These are phyloP conservation scores for Megalops cyprinoides DNA, from an alignment of 2,797 vertebrate genomes.

Conservation along the genomic window DNA sequence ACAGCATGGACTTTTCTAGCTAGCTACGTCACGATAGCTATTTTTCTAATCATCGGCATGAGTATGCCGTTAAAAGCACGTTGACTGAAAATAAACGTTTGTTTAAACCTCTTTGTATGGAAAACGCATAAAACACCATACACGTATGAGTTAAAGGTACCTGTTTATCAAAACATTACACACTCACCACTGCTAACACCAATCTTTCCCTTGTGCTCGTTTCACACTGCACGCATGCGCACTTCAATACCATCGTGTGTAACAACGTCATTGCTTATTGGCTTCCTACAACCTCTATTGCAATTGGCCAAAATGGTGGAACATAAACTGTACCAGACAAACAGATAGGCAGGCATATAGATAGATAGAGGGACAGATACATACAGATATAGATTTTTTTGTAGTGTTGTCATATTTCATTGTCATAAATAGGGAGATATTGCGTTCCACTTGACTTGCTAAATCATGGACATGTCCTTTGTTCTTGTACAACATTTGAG, in stretches of 20 bases:
- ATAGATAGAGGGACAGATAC: too few species aligned
- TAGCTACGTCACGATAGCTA: background rate
- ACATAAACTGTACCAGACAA: too few species aligned
- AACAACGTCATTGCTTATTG: conserved; percentile 59
- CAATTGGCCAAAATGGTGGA: conserved; percentile 29
- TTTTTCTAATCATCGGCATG: background rate
- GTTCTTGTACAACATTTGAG: too few species aligned
- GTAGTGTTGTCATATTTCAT: too few species aligned
- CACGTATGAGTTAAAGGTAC: background rate
- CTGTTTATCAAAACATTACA: background rate
- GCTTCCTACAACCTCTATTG: conserved; percentile 25
- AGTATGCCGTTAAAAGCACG: background rate
- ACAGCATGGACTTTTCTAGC: background rate
- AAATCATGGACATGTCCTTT: too few species aligned
- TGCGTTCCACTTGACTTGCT: too few species aligned
- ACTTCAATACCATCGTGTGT: background rate
- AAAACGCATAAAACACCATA: background rate
- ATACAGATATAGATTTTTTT: too few species aligned
- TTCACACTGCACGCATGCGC: conserved; percentile 53
- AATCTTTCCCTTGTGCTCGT: conserved; percentile 34
- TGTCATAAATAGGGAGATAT: too few species aligned
- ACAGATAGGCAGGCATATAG: too few species aligned
- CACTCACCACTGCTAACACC: conserved; percentile 31
- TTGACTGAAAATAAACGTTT: background rate
- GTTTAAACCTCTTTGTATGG: background rate